Conservation (phyloP, 2,113 vertebrate species). For the Tiliqua scincoides region DNA sequence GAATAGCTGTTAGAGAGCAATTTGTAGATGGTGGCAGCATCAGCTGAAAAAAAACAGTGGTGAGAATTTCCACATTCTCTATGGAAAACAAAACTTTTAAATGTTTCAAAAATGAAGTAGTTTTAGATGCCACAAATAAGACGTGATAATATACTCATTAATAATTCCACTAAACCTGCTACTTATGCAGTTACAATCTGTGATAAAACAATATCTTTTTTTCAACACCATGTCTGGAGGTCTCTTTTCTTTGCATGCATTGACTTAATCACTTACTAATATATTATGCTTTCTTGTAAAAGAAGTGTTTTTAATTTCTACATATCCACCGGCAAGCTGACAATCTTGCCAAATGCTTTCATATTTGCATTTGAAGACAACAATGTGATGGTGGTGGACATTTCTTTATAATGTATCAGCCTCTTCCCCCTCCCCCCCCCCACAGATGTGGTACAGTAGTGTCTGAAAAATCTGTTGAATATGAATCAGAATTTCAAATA, state of each 20-base stretch:
- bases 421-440: not conserved
- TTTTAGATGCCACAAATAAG: not conserved
- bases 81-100: not conserved
- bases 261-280: not conserved
- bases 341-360: not conserved
- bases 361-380: not conserved
- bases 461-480: not conserved
- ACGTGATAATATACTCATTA: not conserved
- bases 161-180: conserved; percentile 16
- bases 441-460: not conserved
- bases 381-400: not conserved
- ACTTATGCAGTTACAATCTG: not conserved
- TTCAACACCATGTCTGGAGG: not conserved
- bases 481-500: not conserved
- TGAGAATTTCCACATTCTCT: conserved; percentile 5
- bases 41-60: conserved; percentile 10
- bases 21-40: not conserved
- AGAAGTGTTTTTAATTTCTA: not conserved
- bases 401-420: not conserved
- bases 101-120: not conserved
- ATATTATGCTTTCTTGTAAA: not conserved
- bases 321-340: not conserved
- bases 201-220: not conserved
- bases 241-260: not conserved
- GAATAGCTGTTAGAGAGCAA: conserved; percentile 33